Percentiles rank a stretch among this genome's conserved stretches.
phyloP scores from a whole-genome alignment of 1,140 invertebrate species.

The Periplaneta americana region DNA sequence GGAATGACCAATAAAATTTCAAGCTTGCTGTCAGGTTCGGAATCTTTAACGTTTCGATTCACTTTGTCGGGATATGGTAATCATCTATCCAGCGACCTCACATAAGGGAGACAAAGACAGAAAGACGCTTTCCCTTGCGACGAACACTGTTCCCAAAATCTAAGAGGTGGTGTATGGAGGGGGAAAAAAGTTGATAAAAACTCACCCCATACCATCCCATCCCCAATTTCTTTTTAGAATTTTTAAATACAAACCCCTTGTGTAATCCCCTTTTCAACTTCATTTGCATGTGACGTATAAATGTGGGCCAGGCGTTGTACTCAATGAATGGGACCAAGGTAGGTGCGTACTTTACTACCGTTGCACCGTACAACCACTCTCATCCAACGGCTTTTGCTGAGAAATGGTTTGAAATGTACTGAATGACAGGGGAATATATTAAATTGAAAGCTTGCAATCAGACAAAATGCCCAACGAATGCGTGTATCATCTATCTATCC shows the following conservation, averaged over 20 bases:
- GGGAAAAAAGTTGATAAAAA: neutral
- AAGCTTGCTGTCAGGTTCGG: too few species aligned
- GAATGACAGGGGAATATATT: too few species aligned
- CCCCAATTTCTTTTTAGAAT: neutral
- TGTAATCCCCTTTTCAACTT: slow-evolving; percentile 16
- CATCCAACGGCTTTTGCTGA: neutral
- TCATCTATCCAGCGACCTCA: neutral
- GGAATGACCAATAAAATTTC: too few species aligned
- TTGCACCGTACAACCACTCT: neutral
- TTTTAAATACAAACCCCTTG: neutral
- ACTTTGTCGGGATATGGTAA: too few species aligned
- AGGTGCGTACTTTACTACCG: neutral
- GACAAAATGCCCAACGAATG: too few species aligned
- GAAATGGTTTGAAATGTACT: neutral
- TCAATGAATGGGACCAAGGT: neutral
- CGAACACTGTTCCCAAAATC: neutral
- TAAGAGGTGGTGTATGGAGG: neutral
- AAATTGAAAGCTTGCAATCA: too few species aligned
- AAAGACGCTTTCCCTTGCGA: neutral
- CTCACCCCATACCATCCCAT: neutral
- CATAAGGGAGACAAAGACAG: neutral
- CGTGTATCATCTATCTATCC: too few species aligned
- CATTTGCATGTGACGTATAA: slow-evolving; percentile 33
- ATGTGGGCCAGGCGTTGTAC: slow-evolving; percentile 19
- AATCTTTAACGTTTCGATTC: too few species aligned